Conservation (phyloP, 2,888 invertebrate species). For the Tethea ocularis region DNA sequence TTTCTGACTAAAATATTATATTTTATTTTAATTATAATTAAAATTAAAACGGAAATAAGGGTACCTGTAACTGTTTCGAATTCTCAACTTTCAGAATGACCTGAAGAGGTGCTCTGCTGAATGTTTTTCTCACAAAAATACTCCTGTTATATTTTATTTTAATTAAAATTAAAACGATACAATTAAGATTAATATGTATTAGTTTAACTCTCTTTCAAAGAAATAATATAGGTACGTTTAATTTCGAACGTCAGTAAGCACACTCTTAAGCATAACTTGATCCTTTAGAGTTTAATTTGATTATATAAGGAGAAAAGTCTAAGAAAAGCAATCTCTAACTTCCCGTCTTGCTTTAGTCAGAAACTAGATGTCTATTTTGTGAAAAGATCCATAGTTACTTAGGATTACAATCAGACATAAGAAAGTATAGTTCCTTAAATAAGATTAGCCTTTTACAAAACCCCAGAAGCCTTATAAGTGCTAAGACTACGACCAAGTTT, state of each 20-base stretch:
- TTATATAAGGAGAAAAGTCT: neutral
- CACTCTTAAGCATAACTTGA: neutral
- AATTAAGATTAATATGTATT: no score
- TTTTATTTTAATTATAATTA: neutral
- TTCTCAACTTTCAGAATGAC: slow-evolving; percentile 23
- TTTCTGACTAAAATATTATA: slow-evolving; percentile 11
- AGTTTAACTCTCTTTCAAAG: neutral
- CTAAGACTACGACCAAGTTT: neutral
- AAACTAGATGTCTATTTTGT: neutral
- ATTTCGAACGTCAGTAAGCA: no score
- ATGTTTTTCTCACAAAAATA: slow-evolving; percentile 11
- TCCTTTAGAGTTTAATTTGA: neutral
- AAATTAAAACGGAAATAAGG: neutral
- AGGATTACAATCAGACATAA: neutral
- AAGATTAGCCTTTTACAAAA: neutral
- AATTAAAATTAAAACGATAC: neutral
- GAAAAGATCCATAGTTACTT: neutral
- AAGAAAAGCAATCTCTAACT: neutral
- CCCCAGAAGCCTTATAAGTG: neutral
- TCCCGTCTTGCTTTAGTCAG: neutral
- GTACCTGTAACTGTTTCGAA: neutral
- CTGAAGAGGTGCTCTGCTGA: slow-evolving; percentile 24
- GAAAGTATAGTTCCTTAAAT: neutral
- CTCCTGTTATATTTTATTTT: neutral
- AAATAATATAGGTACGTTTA: neutral